Percentiles rank a stretch among this genome's conserved stretches.
phyloP scores from a whole-genome alignment of 2,113 vertebrate genomes.

The Riparia riparia region DNA sequence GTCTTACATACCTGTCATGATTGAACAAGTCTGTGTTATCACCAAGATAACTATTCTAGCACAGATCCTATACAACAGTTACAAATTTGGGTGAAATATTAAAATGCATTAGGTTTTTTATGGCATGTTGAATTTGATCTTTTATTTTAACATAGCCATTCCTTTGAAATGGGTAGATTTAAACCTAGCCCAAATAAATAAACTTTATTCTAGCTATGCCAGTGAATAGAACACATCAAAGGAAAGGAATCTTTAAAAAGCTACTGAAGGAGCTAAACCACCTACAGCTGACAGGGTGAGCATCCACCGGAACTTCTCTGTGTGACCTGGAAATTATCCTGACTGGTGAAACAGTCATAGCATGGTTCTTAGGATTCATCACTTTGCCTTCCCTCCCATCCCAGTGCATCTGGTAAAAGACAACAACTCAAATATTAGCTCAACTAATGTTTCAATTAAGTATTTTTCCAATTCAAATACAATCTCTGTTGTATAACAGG shows the following conservation, averaged over 20 bases:
- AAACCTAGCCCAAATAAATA: not conserved
- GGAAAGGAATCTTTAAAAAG: not conserved
- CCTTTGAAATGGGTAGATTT: not conserved
- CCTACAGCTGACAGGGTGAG: not conserved
- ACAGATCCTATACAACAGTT: not conserved
- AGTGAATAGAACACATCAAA: not conserved
- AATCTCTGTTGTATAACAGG: not conserved
- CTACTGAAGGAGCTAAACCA: not conserved
- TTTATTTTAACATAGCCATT: not conserved
- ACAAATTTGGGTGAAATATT: not conserved
- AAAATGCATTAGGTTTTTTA: not conserved
- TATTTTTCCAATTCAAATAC: not conserved
- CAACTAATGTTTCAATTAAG: not conserved
- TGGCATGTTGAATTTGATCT: not conserved
- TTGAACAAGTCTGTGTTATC: not conserved
- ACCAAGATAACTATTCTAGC: not conserved
- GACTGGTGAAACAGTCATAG: not conserved
- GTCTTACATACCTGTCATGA: not conserved
- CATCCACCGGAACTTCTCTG: not conserved
- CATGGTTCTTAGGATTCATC: rapidly evolving
- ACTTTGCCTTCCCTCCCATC: not conserved
- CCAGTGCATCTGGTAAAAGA: not conserved
- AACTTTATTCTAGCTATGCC: not conserved
- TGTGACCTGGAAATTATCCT: not conserved
- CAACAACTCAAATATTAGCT: not conserved